Percentiles rank a stretch among this genome's conserved stretches.
These are phyloP conservation scores for Latrodectus elegans DNA, from an alignment of 2,888 invertebrate genomes.

Conservation along the genomic window DNA sequence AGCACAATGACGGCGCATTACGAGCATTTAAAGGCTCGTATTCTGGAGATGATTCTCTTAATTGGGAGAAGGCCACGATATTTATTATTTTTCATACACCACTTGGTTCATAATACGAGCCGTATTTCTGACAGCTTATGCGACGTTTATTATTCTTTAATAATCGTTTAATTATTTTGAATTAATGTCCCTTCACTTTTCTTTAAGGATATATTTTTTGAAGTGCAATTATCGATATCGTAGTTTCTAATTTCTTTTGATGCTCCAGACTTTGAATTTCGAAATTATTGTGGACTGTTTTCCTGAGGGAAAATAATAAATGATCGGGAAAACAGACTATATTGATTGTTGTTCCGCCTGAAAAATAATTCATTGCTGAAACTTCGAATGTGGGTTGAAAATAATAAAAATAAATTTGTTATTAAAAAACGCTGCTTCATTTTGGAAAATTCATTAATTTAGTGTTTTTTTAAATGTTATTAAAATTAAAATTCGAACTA, in stretches of 20 bases:
- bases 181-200: not conserved
- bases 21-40: conserved; percentile 48
- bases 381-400: too few species aligned
- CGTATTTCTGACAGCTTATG: not conserved
- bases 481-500: too few species aligned
- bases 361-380: too few species aligned
- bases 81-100: conserved; percentile 13
- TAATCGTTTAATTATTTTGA: conserved; percentile 1
- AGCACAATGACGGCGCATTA: conserved; percentile 19
- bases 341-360: too few species aligned
- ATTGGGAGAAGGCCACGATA: conserved; percentile 11
- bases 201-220: not conserved
- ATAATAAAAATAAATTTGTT: too few species aligned
- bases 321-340: too few species aligned
- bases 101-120: not conserved
- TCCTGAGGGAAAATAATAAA: too few species aligned
- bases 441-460: too few species aligned
- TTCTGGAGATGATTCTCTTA: conserved; percentile 25
- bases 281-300: too few species aligned
- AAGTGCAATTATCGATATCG: conserved; percentile 1
- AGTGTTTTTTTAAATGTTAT: too few species aligned
- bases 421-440: too few species aligned
- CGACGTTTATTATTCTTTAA: not conserved
- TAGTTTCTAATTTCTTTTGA: not conserved
- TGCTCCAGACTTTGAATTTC: too few species aligned